Base-by-base conservation (phyloP, 2,797 vertebrate genomes). In the Micropoecilia bifurca region DNA sequence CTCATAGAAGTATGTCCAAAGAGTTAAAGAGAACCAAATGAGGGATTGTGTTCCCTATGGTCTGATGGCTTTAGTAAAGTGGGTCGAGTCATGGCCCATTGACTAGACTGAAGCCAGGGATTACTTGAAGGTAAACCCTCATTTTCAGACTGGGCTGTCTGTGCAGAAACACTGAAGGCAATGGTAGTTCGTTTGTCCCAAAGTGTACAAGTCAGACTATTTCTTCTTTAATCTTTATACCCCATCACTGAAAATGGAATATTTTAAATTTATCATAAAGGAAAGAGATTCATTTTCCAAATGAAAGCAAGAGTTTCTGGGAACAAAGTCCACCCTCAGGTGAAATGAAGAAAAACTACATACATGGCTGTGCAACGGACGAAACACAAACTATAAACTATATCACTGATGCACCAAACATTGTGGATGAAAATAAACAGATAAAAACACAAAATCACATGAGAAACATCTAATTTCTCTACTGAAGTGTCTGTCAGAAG, bases 51-150 rank as follows among this genome's bases (percentile, higher is more conserved):
- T 76, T 82, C 77, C 80, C 66, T 45, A 71, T 36, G 73, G 50
- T 77, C 84, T 72, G 80, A 77, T 81, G 81, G 80, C 76, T 81
- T 50, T 73, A 77, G 75, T 81, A 76, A 81, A 69, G 55, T 74
- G 43, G 77, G 45, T 72, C 79, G 57, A 75, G 48, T 46, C 79
- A 83, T 0, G 47, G 50, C 48, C 46, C 73, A 83, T 12, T 90
- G 82, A 80, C 33, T 71, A 78, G 16, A 84, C 76, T 81, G 28
- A 84, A 85, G 77, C 77, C 80, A 14, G 74, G 68, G 69, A 71
- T 71, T 71, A 71, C 39, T 13, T 47, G 25, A 28, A 69, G 66
- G 39, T 25, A 43, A 69, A 69, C 63, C 63, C 36, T 68, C 20
- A 22, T 41, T 68, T 68, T n/a, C 63, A 41, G 33, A 20, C 63